Conservation (phyloP, 2,797 vertebrate species). For the Chlorospingus flavigularis region DNA sequence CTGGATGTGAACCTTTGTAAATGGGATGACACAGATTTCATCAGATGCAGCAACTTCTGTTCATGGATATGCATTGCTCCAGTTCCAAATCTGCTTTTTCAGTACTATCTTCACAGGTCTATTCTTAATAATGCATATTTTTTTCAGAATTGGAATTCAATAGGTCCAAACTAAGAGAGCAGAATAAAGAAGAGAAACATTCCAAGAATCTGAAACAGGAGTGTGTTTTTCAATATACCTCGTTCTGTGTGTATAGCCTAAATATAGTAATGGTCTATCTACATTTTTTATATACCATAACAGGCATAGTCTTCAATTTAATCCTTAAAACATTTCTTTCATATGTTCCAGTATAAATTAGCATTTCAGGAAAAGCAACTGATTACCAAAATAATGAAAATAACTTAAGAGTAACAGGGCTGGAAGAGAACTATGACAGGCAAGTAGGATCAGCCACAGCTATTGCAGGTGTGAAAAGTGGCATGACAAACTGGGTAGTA, state of each 20-base stretch:
- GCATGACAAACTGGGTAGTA: neutral
- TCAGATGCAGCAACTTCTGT: neutral
- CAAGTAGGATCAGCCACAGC: neutral
- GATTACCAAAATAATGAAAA: neutral
- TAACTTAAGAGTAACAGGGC: neutral
- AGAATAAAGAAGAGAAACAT: neutral
- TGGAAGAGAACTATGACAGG: neutral
- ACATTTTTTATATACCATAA: neutral
- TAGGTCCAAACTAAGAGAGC: neutral
- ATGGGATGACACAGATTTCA: neutral
- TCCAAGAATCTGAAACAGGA: neutral
- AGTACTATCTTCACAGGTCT: neutral
- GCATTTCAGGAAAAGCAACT: neutral
- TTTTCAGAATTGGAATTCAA: neutral
- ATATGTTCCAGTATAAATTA: neutral
- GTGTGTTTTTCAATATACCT: neutral
- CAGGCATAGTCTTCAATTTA: neutral
- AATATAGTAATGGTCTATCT: neutral
- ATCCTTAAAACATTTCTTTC: neutral
- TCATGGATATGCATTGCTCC: neutral
- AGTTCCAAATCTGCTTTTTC: neutral
- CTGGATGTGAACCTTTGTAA: neutral
- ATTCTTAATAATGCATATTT: neutral
- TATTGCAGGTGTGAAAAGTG: neutral
- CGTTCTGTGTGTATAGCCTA: neutral